phyloP scores from a whole-genome alignment of 2,888 invertebrate species.

The Caenorhabditis sp. region DNA sequence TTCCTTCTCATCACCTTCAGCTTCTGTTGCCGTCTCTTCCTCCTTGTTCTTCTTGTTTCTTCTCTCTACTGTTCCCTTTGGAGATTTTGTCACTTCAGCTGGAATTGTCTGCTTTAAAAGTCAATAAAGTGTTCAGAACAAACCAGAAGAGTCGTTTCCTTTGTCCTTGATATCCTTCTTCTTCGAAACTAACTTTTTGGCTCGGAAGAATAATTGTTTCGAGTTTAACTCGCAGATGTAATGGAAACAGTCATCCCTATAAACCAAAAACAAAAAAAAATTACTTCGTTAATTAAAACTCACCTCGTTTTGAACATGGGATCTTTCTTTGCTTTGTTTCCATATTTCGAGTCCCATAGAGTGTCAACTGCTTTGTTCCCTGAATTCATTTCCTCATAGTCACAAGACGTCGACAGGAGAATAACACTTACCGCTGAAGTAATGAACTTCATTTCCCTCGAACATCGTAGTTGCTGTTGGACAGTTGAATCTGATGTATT shows the following conservation, averaged over 20 bases:
- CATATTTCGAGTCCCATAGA: conserved; percentile 93
- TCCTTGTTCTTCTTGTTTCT: conserved; percentile 58
- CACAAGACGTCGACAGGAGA: background rate
- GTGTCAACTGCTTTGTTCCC: conserved; percentile 91
- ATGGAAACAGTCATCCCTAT: conserved; percentile 60
- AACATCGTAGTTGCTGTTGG: conserved; percentile 97
- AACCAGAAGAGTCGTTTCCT: conserved; percentile 44
- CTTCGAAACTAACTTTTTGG: conserved; percentile 81
- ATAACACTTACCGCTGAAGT: conserved; percentile 93
- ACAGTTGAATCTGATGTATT: conserved; percentile 94
- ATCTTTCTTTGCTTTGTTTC: conserved; percentile 86
- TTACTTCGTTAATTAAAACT: background rate
- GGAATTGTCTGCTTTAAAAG: background rate
- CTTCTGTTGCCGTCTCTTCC: conserved; percentile 69
- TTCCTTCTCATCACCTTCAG: conserved; percentile 76
- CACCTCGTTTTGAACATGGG: conserved; percentile 89
- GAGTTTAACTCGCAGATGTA: conserved; percentile 68
- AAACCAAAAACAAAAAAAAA: too few relatives aligned
- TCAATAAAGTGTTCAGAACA: background rate
- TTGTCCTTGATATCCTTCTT: conserved; percentile 77
- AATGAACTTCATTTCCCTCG: conserved; percentile 96
- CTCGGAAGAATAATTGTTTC: conserved; percentile 79
- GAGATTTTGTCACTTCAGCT: conserved; percentile 64
- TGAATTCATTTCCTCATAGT: conserved; percentile 20
- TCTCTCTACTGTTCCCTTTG: conserved; percentile 79